phyloP scores from a whole-genome alignment of 2,113 vertebrate species.

The Lates calcarifer region DNA sequence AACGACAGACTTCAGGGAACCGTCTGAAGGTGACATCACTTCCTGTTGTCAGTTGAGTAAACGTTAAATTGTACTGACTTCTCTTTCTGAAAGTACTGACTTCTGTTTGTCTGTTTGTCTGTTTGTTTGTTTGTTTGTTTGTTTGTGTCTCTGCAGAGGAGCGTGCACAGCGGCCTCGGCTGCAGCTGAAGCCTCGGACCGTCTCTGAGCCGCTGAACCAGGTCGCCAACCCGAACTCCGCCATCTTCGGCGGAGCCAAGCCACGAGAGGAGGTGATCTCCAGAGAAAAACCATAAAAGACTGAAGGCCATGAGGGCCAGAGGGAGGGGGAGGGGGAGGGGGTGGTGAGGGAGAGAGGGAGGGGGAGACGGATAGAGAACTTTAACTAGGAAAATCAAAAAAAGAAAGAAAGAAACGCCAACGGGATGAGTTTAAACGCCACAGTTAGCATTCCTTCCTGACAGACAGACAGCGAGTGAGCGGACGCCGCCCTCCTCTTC shows the following conservation, averaged over 20 bases:
- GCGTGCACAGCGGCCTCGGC: conserved; percentile 93
- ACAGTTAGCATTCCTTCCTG: conserved; percentile 87
- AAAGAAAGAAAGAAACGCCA: background rate
- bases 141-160: conserved; percentile 88
- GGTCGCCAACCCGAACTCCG: conserved; percentile 99
- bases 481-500: conserved; percentile 76
- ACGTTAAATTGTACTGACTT: background rate
- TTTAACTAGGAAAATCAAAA: conserved; percentile 36
- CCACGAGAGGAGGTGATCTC: conserved; percentile 96
- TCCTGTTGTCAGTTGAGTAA: background rate
- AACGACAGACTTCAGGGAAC: conserved; percentile 95
- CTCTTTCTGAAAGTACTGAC: background rate
- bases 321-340: conserved; percentile 65
- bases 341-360: conserved; percentile 14
- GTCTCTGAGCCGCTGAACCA: conserved; percentile 96
- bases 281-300: conserved; percentile 90
- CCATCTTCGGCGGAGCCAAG: conserved; percentile 98
- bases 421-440: conserved; percentile 55
- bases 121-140: conserved; percentile 20
- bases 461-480: conserved; percentile 72
- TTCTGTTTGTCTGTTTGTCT: background rate
- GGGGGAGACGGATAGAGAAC: conserved; percentile 50
- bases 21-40: conserved; percentile 91
- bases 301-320: conserved; percentile 58
- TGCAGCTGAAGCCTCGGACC: conserved; percentile 98